Percentiles rank a stretch among this genome's conserved stretches.
Evolutionary conservation across 2,888 invertebrate species (phyloP).

Genomic region (Plemyria rubiginata): DNA sequence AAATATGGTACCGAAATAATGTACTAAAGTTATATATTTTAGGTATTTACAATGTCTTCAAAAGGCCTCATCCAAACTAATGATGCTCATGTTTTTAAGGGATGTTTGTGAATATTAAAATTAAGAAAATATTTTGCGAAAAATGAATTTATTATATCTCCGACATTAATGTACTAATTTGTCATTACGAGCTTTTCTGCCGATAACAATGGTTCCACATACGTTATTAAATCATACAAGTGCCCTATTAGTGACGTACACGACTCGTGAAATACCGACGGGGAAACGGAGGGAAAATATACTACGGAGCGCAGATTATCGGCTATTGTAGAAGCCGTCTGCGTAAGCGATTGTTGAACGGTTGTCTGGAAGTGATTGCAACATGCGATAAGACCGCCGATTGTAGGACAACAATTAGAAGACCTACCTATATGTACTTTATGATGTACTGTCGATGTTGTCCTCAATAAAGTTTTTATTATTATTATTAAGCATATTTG

Average conservation of each 20-base stretch:
- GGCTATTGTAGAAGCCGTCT: neutral
- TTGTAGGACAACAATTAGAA: too few species aligned
- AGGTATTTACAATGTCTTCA: neutral
- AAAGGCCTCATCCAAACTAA: constrained; percentile 19
- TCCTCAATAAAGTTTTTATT: too few species aligned
- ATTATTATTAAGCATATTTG: too few species aligned
- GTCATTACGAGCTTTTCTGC: constrained; percentile 30
- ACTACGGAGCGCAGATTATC: neutral
- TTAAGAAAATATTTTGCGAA: constrained; percentile 20
- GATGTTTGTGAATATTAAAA: constrained; percentile 22
- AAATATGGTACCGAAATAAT: neutral
- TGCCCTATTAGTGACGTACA: constrained; percentile 73
- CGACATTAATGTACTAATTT: constrained; percentile 28
- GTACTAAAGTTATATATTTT: neutral
- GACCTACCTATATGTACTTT: too few species aligned
- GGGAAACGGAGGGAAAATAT: constrained; percentile 40
- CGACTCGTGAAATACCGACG: constrained; percentile 43
- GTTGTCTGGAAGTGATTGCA: too few species aligned
- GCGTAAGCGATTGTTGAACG: neutral
- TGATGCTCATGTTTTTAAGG: constrained; percentile 21
- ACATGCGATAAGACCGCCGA: too few species aligned
- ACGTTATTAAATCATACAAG: constrained; percentile 64
- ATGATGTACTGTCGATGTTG: too few species aligned
- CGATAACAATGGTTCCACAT: constrained; percentile 50
- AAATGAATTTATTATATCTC: constrained; percentile 27